Conservation (phyloP, 2,113 vertebrate genomes). For the Nanorana parkeri region DNA sequence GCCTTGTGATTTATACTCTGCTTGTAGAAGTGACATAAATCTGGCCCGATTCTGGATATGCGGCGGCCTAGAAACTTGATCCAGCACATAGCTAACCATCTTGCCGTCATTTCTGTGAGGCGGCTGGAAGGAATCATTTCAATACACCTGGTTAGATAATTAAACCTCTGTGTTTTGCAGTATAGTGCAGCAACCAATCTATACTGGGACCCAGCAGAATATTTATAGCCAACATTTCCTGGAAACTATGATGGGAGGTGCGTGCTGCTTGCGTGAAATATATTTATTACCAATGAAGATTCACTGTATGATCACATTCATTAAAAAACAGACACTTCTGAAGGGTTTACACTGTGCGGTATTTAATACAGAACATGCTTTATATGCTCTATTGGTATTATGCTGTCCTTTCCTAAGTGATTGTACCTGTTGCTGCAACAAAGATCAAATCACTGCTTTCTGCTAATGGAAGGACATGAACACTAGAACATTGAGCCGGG, state of each 20-base stretch:
- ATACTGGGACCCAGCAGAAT: conserved; percentile 37
- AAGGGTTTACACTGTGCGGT: neutral
- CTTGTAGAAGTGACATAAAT: no score
- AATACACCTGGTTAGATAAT: conserved; percentile 41
- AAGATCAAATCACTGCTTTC: no score
- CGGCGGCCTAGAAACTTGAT: neutral
- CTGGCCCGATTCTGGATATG: neutral
- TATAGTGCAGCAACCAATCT: conserved; percentile 27
- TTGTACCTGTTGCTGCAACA: neutral
- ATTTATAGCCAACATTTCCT: conserved; percentile 45
- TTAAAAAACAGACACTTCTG: neutral
- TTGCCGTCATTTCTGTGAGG: neutral
- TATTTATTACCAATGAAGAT: conserved; percentile 21
- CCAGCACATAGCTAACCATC: neutral
- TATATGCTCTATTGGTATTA: neutral
- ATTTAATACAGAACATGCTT: no score
- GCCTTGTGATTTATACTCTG: no score
- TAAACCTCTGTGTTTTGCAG: conserved; percentile 13
- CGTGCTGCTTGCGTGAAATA: conserved; percentile 20
- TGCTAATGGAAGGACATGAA: no score
- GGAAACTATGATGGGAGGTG: conserved; percentile 37
- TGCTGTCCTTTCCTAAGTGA: neutral
- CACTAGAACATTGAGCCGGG: no score
- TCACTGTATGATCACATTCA: neutral
- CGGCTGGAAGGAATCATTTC: neutral